Evolutionary conservation across 1,140 invertebrate genomes (phyloP).

Genomic region (Phthorimaea operculella): DNA sequence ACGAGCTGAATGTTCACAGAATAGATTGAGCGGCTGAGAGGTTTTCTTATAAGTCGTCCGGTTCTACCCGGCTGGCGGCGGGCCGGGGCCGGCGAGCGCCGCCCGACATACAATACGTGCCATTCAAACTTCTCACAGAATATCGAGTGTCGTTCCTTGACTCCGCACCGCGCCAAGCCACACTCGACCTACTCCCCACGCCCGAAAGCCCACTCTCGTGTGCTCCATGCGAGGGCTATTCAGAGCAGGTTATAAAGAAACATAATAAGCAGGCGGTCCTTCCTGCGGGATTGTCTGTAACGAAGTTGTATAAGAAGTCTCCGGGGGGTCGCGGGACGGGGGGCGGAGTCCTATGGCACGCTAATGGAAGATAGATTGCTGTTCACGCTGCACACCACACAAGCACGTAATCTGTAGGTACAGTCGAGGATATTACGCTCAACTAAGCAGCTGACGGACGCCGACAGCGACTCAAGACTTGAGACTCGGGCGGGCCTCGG

Average conservation of each 20-base stretch:
- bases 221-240: too few relatives aligned
- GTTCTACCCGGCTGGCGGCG: too few relatives aligned
- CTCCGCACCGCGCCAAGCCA: background rate
- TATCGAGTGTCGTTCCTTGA: conserved; percentile 2
- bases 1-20: too few relatives aligned
- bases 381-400: background rate
- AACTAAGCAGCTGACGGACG: background rate
- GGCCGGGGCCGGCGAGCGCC: background rate
- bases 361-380: background rate
- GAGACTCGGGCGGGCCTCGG: too few relatives aligned
- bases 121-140: background rate
- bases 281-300: background rate
- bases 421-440: background rate
- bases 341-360: background rate
- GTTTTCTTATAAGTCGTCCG: too few relatives aligned
- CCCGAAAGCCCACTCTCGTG: too few relatives aligned
- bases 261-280: background rate
- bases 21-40: too few relatives aligned
- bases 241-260: background rate
- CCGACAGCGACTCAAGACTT: background rate
- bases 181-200: too few relatives aligned
- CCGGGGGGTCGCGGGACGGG: background rate
- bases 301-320: background rate
- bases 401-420: background rate
- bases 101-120: conserved; percentile 1